Conservation (phyloP, 2,888 invertebrate genomes). For the Halictus ligatus region DNA sequence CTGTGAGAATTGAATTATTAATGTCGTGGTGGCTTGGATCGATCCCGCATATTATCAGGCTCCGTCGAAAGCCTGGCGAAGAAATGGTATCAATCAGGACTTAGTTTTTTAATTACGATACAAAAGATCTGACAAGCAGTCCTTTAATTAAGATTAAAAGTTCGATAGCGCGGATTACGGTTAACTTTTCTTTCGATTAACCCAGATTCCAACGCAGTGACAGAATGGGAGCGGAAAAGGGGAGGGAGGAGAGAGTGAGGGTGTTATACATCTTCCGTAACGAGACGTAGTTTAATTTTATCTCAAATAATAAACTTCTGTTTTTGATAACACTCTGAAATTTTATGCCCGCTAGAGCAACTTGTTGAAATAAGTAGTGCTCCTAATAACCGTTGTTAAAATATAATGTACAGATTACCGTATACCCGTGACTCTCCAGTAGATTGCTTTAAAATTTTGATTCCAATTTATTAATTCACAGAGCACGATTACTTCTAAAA, state of each 20-base stretch:
- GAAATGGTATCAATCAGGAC: slow-evolving; percentile 3
- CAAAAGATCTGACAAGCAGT: slow-evolving; percentile 52
- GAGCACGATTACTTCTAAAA: neutral
- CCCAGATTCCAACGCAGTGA: slow-evolving; percentile 57
- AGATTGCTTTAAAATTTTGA: neutral
- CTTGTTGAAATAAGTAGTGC: slow-evolving; percentile 34
- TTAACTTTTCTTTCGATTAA: slow-evolving; percentile 68
- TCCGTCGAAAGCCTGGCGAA: neutral
- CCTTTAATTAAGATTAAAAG: slow-evolving; percentile 62
- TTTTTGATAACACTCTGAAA: slow-evolving; percentile 37
- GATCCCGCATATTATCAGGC: neutral
- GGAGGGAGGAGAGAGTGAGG: neutral
- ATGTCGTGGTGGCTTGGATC: neutral
- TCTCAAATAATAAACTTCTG: slow-evolving; percentile 44
- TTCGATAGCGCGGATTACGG: slow-evolving; percentile 48
- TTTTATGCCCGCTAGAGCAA: slow-evolving; percentile 10
- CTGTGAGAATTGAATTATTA: neutral
- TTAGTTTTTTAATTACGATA: slow-evolving; percentile 53
- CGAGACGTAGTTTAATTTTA: slow-evolving; percentile 51
- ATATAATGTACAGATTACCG: slow-evolving; percentile 10
- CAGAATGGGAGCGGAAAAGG: neutral
- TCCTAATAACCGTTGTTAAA: slow-evolving; percentile 30
- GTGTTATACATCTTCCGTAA: slow-evolving; percentile 31
- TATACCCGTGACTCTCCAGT: neutral
- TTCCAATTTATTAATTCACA: neutral